Percentiles rank a stretch among this genome's conserved stretches.
Evolutionary conservation across 2,797 vertebrate genomes (phyloP).

Genomic region (Brotogeris chrysoptera): DNA sequence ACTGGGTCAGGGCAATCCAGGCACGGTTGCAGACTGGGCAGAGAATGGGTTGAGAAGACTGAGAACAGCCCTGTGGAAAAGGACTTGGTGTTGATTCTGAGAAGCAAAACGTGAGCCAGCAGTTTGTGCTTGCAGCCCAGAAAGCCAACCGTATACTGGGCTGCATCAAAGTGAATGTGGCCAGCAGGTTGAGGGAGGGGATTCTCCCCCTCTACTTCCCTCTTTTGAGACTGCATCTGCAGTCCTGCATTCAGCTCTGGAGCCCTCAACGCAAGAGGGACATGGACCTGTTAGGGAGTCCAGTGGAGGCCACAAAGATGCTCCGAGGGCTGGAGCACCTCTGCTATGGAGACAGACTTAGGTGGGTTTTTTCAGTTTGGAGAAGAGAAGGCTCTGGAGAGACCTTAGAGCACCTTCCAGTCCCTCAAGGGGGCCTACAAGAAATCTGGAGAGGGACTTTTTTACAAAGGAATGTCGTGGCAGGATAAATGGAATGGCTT

Average conservation of each 20-base stretch:
- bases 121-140: neutral
- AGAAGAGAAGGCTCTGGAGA: neutral
- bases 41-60: neutral
- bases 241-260: neutral
- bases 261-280: neutral
- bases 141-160: no score
- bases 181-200: neutral
- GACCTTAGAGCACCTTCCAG: neutral
- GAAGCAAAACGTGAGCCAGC: neutral
- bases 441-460: neutral
- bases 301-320: no score
- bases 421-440: neutral
- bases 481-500: neutral
- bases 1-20: neutral
- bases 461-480: neutral
- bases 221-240: neutral
- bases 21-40: neutral
- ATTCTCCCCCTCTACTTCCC: neutral
- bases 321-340: no score
- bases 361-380: neutral
- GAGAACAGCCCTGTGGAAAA: neutral
- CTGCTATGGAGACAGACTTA: neutral
- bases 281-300: neutral
- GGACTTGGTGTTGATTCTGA: neutral
- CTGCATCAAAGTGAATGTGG: neutral